A percentile compares a stretch with the other conserved stretches of the same genome.
Conservation (phyloP, 2,888 invertebrate species). For the Sepiola atlantica region DNA sequence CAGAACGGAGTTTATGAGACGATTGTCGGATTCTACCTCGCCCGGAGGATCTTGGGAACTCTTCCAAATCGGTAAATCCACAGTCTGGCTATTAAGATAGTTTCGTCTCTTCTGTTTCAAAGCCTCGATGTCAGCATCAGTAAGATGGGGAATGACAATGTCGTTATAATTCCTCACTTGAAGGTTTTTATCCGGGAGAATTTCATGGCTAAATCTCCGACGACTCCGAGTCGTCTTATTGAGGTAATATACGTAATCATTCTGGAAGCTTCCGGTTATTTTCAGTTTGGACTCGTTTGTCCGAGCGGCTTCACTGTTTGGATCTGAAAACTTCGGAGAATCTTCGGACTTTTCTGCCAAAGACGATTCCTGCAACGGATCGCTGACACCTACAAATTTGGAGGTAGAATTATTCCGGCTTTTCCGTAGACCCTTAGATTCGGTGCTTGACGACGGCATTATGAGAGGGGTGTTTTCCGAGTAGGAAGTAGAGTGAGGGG, state of each 20-base stretch:
- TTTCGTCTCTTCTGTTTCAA: conserved; percentile 55
- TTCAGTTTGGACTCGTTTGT: conserved; percentile 67
- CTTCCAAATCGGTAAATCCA: background rate
- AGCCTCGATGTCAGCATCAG: conserved; percentile 68
- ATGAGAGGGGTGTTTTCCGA: background rate
- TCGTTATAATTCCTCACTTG: conserved; percentile 64
- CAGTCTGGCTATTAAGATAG: background rate
- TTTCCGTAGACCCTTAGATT: background rate
- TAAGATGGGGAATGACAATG: conserved; percentile 68
- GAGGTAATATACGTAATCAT: conserved; percentile 74
- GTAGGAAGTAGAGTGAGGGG: background rate
- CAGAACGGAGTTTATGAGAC: conserved; percentile 67
- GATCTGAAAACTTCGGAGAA: background rate
- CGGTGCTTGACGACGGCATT: background rate
- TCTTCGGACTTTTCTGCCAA: background rate
- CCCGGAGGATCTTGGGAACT: conserved; percentile 35
- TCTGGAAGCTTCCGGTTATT: conserved; percentile 73
- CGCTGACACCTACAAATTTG: background rate
- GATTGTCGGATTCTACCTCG: conserved; percentile 62
- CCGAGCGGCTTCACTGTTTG: conserved; percentile 50
- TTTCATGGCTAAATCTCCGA: conserved; percentile 60
- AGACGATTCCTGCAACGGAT: background rate
- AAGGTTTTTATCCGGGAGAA: conserved; percentile 59
- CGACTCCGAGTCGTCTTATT: conserved; percentile 69
- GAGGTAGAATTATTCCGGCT: background rate